phyloP scores from a whole-genome alignment of 2,113 vertebrate species.

The Malurus cyaneus region DNA sequence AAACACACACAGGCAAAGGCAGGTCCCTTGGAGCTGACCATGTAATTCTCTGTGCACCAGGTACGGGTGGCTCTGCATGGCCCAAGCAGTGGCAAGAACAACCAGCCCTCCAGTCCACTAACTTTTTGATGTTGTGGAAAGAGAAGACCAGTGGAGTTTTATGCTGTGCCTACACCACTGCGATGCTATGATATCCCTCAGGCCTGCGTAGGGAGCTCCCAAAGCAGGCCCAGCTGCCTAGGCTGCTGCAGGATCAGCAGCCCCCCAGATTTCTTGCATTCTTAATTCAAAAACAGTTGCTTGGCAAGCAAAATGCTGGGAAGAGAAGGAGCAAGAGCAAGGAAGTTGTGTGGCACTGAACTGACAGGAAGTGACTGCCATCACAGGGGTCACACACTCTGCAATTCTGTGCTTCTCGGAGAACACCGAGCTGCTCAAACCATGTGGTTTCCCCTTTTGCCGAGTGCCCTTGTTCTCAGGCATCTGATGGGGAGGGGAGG shows the following conservation, averaged over 20 bases:
- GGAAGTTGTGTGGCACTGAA: not conserved
- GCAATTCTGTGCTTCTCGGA: not conserved
- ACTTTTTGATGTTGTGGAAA: not conserved
- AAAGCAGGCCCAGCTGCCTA: not conserved
- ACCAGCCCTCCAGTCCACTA: not conserved
- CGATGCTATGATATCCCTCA: not conserved
- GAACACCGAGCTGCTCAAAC: accelerated
- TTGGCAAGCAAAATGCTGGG: not conserved
- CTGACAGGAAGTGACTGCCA: not conserved
- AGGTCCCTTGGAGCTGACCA: not conserved
- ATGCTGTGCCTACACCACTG: too few relatives aligned
- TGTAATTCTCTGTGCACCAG: accelerated
- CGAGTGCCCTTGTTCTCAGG: not conserved
- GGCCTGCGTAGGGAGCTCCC: not conserved
- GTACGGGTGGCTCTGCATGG: accelerated
- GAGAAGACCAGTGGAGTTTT: not conserved
- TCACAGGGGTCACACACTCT: accelerated
- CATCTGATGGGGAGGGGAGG: not conserved
- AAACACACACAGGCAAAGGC: not conserved
- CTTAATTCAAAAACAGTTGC: not conserved
- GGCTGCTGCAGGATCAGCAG: not conserved
- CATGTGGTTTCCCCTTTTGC: accelerated
- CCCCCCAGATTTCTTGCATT: not conserved
- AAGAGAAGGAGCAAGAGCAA: not conserved
- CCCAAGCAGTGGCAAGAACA: not conserved